Percentiles rank a stretch among this genome's conserved stretches.
Evolutionary conservation across 2,888 invertebrate species (phyloP).

Genomic region (Abrostola tripartita): DNA sequence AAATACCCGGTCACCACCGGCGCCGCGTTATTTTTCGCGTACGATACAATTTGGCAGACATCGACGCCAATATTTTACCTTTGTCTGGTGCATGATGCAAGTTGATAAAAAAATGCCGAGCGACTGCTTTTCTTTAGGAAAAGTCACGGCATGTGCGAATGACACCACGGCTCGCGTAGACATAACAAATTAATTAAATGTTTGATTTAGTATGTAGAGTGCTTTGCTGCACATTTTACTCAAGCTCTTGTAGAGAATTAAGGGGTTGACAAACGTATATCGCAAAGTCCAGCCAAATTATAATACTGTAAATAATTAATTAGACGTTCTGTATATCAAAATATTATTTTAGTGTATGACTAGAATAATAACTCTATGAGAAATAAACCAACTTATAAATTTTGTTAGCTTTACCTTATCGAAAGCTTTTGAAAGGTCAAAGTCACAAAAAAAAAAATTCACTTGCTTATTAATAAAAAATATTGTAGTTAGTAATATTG

Average conservation of each 20-base stretch:
- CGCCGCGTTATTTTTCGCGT: slow-evolving; percentile 58
- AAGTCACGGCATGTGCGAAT: slow-evolving; percentile 30
- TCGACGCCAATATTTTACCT: slow-evolving; percentile 44
- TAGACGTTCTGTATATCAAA: no score
- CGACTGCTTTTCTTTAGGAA: slow-evolving; percentile 16
- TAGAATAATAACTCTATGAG: no score
- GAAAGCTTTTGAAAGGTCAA: slow-evolving; percentile 18
- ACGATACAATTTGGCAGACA: slow-evolving; percentile 63
- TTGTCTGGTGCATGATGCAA: slow-evolving; percentile 51
- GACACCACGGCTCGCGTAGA: slow-evolving; percentile 25
- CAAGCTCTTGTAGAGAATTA: neutral
- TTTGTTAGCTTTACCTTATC: slow-evolving; percentile 4
- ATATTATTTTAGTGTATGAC: no score
- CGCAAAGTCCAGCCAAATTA: no score
- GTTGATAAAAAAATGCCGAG: slow-evolving; percentile 27
- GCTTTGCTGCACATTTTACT: neutral
- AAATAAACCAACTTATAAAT: no score
- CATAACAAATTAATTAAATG: slow-evolving; percentile 35
- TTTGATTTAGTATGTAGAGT: slow-evolving; percentile 15
- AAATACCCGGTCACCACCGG: slow-evolving; percentile 63
- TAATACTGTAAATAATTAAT: no score
- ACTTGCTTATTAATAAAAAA: no score
- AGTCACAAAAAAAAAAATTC: no score
- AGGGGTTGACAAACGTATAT: neutral
- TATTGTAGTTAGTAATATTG: neutral